Base-by-base conservation (phyloP, 2,113 vertebrate species). In the Sorex fumeus region DNA sequence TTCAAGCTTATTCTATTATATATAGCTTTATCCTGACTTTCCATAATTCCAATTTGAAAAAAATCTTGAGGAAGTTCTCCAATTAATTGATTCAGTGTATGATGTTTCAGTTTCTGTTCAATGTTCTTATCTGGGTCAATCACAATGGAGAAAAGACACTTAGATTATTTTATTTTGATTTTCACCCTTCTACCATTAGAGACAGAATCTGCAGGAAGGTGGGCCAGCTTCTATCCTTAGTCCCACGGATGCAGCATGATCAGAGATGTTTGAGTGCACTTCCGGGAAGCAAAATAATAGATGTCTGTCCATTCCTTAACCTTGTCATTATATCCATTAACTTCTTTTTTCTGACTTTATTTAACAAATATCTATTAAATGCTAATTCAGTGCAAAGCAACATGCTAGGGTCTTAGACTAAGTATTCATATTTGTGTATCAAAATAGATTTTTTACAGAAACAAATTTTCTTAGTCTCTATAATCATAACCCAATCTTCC, bases 361-460 rank as follows among this genome's bases (percentile, higher is more conserved):
- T 80, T 85, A 69, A 57, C 21, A 88, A 70, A 66, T 84, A 72
- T 23, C 67, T 62, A 53, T 66, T 86, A 92, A 77, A 77, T 88
- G 4, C 8, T 84, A 34, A 88, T 78, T 76, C 78, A 50, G 3
- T 74, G 28, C n/a, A 87, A 94, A 84, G 13, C 23, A 34, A 28
- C 64, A 2, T 74, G 5, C 21, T 57, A 60, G 36, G 36, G 16
- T 87, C 3, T 88, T 69, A 36, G n/a, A 69, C 18, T 72, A 84
- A 89, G 21, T 3, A 8, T 88, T 92, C 92, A 69, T 0, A 86
- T 77, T 91, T 80, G 34, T 45, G 2, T 40, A 80, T 74, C 28
- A 89, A 92, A 92, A 93, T 40, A 27, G 84, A 82, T n/a, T 50
- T 78, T 87, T 79, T 69, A 71, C 76, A 40, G 15, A 30, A 70